phyloP scores from a whole-genome alignment of 2,113 vertebrate genomes.

The Melierax canorus region DNA sequence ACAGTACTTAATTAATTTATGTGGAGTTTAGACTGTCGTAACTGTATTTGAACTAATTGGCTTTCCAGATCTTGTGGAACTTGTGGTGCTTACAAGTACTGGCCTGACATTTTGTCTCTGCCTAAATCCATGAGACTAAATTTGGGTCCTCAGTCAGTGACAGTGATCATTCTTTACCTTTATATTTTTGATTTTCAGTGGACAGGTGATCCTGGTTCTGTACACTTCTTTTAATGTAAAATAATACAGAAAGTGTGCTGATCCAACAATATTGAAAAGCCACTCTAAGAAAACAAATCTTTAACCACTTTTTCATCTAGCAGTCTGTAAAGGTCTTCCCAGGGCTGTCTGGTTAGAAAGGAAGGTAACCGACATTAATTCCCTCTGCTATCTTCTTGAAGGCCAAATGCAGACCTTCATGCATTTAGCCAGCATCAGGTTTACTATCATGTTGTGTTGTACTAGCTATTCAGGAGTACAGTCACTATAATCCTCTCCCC shows the following conservation, averaged over 20 bases:
- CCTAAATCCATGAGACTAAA: neutral
- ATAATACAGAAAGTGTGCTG: neutral
- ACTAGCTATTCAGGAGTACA: neutral
- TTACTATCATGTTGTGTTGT: neutral
- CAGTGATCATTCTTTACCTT: neutral
- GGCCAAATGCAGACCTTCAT: neutral
- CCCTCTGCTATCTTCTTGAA: neutral
- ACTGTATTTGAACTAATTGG: neutral
- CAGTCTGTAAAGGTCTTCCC: neutral
- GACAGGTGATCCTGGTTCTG: neutral
- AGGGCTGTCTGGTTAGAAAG: neutral
- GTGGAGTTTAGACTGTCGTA: neutral
- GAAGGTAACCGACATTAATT: neutral
- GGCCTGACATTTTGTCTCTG: neutral
- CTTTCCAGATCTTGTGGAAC: neutral
- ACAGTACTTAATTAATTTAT: neutral
- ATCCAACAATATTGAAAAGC: neutral
- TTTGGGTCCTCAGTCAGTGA: neutral
- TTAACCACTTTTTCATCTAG: neutral
- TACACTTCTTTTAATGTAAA: neutral
- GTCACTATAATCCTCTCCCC: neutral
- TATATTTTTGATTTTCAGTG: neutral
- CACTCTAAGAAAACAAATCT: neutral
- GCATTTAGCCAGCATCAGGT: neutral
- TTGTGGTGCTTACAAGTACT: neutral